Conservation (phyloP, 2,113 vertebrate genomes). For the Guaruba guarouba region DNA sequence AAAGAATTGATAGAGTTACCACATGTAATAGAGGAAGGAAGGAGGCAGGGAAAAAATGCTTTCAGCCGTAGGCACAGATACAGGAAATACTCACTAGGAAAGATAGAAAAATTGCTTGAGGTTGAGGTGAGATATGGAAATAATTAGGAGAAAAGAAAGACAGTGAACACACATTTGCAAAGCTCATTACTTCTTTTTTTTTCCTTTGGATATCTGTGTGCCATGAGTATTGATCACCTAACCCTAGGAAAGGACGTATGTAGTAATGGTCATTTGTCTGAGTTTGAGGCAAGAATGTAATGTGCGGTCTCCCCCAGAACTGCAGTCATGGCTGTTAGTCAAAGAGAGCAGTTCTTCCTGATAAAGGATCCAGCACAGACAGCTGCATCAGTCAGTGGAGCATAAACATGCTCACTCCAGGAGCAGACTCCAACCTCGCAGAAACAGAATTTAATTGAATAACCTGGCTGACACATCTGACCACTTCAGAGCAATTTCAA, state of each 20-base stretch:
- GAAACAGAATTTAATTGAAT: not conserved
- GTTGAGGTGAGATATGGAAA: not conserved
- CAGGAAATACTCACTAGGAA: not conserved
- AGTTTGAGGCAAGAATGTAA: not conserved
- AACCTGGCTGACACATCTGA: not conserved
- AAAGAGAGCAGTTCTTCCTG: not conserved
- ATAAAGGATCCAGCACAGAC: not conserved
- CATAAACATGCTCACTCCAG: not conserved
- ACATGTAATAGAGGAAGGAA: not conserved
- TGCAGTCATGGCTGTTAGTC: not conserved
- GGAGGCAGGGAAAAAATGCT: not conserved
- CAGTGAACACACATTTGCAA: not conserved
- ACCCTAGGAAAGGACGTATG: not conserved
- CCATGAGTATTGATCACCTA: not conserved
- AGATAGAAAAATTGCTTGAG: not conserved
- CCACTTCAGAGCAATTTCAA: not conserved
- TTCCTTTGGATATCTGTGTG: not conserved
- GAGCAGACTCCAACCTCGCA: not conserved
- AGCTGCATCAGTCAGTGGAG: not conserved
- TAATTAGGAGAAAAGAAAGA: not conserved
- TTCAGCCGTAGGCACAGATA: not conserved
- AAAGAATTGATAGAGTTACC: not conserved
- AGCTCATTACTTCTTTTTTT: not conserved
- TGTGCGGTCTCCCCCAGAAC: not conserved
- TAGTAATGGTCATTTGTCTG: not conserved